Percentiles rank a stretch among this genome's conserved stretches.
These are phyloP conservation scores for Philypnodon macrostomus DNA, from an alignment of 2,797 vertebrate genomes.

Conservation along the genomic window DNA sequence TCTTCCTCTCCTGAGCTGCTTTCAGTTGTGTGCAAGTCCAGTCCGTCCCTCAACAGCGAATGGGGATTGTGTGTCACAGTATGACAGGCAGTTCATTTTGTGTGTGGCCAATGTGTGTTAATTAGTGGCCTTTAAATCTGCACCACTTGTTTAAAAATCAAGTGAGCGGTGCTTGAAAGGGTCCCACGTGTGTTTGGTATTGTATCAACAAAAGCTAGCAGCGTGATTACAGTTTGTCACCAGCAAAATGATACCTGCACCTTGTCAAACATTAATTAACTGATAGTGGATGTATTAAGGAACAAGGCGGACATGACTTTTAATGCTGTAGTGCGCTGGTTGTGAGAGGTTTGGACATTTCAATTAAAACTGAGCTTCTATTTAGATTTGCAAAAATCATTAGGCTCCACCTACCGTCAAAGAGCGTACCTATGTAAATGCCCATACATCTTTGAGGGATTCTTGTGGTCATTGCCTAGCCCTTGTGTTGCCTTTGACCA, in stretches of 20 bases:
- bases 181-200: slow-evolving; percentile 66
- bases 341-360: slow-evolving; percentile 37
- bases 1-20: background rate
- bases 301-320: slow-evolving; percentile 35
- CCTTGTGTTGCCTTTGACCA: too few relatives aligned
- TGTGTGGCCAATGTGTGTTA: slow-evolving; percentile 57
- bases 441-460: too few relatives aligned
- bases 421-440: too few relatives aligned
- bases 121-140: slow-evolving; percentile 68
- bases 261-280: slow-evolving; percentile 78
- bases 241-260: slow-evolving; percentile 68
- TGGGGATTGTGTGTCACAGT: slow-evolving; percentile 47
- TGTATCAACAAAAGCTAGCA: slow-evolving; percentile 69
- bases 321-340: slow-evolving; percentile 45
- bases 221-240: slow-evolving; percentile 67
- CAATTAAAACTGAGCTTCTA: too few relatives aligned
- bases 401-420: too few relatives aligned
- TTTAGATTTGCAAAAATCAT: too few relatives aligned
- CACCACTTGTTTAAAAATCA: slow-evolving; percentile 69
- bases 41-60: slow-evolving; percentile 38
- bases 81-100: slow-evolving; percentile 48
- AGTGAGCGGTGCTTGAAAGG: slow-evolving; percentile 58
- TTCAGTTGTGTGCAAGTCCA: slow-evolving; percentile 24
- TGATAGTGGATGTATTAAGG: slow-evolving; percentile 65
- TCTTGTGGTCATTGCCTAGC: too few relatives aligned